Evolutionary conservation across 2,113 vertebrate genomes (phyloP).

Genomic region (Podarcis cretensis): DNA sequence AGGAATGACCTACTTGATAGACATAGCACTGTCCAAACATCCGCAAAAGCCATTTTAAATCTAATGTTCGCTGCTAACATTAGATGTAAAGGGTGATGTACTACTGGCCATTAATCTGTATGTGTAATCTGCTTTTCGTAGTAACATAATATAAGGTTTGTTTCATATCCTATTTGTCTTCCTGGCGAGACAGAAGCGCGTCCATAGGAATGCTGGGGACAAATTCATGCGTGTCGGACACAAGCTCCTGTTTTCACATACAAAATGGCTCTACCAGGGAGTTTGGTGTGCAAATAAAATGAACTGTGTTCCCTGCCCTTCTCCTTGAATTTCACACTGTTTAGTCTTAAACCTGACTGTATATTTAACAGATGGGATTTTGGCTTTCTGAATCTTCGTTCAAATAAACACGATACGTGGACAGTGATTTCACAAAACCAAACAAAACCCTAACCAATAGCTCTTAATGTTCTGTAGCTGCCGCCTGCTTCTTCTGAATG

Average conservation of each 20-base stretch:
- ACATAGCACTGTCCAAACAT: neutral
- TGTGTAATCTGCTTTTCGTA: slow-evolving; percentile 33
- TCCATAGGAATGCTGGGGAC: neutral
- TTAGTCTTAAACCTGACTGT: neutral
- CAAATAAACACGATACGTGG: neutral
- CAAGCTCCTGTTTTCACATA: neutral
- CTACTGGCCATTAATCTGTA: neutral
- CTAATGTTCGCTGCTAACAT: slow-evolving; percentile 6
- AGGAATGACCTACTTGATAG: accelerated
- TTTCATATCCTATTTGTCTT: neutral
- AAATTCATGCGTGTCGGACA: neutral
- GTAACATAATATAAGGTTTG: neutral
- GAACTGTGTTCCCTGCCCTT: neutral
- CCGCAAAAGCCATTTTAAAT: neutral
- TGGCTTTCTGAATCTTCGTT: neutral
- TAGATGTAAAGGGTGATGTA: neutral
- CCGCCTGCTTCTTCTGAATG: neutral
- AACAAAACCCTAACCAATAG: accelerated
- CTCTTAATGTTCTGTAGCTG: neutral
- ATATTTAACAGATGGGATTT: neutral
- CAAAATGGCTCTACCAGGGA: no score
- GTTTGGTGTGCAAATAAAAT: neutral
- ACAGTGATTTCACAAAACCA: accelerated
- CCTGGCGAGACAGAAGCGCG: neutral
- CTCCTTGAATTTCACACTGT: neutral